Base-by-base conservation (phyloP, 2,888 invertebrate species). In the Elegia similella region DNA sequence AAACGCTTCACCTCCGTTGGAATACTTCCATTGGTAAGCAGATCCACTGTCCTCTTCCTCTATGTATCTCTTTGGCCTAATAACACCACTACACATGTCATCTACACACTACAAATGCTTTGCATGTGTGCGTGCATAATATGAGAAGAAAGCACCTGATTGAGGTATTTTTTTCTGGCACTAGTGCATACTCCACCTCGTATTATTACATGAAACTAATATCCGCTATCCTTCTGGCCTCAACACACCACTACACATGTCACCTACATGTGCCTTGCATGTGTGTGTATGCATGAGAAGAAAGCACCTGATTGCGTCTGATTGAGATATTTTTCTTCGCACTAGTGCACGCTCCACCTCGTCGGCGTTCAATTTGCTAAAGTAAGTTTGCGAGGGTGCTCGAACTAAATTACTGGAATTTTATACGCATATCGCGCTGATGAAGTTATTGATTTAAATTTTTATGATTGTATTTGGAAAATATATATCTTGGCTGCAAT, bases 271-370 rank as follows among this genome's bases (percentile, higher is more conserved):
- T 23, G 23, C 10, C 30, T 5, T 48, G 29, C 43, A 52, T 50
- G 47, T 52, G 53, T 62, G 62, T 62, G 59, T 61, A 59, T 67
- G 73, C 69, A 75, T 76, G 78, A 72, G 82, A 83, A 85, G 79
- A 82, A 81, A 82, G 82, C 87, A 88, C 88, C 88, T 88, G 88
- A 88, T 88, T 88, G 87, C 86, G 70, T 64, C 82, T 84, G 82
- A 84, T 85, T 81, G 83, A 76, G 75, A 73, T 82, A 81, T 82
- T 82, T 82, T 84, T 82, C 84, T 80, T 75, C 75, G 64, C 50
- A 17, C 48, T 16, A 38, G 8, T 38, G 12, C 12, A 0, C 50
- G 16, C 32, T 15, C 50, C 50, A 50, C 50, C 50, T 50, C 50
- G 48, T 5, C n/a, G 13, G 32, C 56, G 48, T 30, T 54, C 59